Evolutionary conservation across 2,797 vertebrate species (phyloP), one percentile per base, ranked within the genome.

Genomic region (Apodemus agrarius): DNA sequence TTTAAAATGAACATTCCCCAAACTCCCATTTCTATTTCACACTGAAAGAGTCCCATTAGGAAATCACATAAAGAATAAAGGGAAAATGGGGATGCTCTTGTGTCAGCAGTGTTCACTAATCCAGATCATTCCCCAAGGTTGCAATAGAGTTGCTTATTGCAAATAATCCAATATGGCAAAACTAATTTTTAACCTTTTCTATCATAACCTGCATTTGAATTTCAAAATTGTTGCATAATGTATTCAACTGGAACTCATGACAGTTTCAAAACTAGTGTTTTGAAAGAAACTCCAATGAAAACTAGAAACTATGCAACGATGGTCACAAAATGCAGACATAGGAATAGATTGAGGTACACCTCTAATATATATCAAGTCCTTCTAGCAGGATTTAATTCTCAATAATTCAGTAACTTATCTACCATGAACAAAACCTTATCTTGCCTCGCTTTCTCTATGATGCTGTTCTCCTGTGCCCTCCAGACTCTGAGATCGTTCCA

Each of bases 281-380:
- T 88, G 6, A 80, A 90, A n/a, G 37, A 16, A 91, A 67, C 88
- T 84, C 72, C 46, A 84, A n/a, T 94, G 12, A 84, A 93, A 95
- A 85, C 34, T 65, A 49, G 63, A 43, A 67, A 63, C 4, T 37
- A n/a, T 79, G 8, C 26, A 59, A 63, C 31, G 34, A 74, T 61
- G 13, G 46, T 82, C 37, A 4, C 49, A 67, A 84, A 46, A 84
- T 49, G 2, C 7, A 76, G 19, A 52, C 31, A 49, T n/a, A 63
- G 65, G 43, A 76, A 79, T 69, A 3, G 9, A 49, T 57, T 92
- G 24, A 7, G 31, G 26, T 86, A 52, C 2, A 43, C n/a, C 4
- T 43, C n/a, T 75, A 84, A 75, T 59, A 75, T 26, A 80, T n/a
- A 13, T 54, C 49, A n/a, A 43, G 26, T 87, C 11, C 61, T 76